phyloP scores from a whole-genome alignment of 2,888 invertebrate species.

The Thumatha senex region DNA sequence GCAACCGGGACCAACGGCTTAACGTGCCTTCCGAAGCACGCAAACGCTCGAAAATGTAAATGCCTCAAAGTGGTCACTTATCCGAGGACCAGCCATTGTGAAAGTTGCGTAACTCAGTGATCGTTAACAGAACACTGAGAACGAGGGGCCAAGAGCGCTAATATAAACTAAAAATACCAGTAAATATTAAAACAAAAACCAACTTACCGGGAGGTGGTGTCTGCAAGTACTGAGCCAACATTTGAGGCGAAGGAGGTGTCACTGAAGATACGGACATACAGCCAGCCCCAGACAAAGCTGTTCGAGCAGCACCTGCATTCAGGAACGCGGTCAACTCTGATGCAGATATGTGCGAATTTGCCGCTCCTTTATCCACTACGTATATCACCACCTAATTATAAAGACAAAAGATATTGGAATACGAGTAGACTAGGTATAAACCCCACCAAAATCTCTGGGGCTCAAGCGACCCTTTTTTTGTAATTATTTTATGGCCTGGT shows the following conservation, averaged over 20 bases:
- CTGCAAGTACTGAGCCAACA: constrained; percentile 93
- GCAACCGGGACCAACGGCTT: too few species aligned
- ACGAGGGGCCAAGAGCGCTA: too few species aligned
- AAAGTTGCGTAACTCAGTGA: too few species aligned
- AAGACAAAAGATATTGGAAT: background rate
- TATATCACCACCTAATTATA: constrained; percentile 62
- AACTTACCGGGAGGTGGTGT: constrained; percentile 88
- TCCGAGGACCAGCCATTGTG: too few species aligned
- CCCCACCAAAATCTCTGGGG: background rate
- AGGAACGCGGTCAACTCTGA: constrained; percentile 88
- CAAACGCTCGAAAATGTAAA: too few species aligned
- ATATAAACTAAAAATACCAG: too few species aligned
- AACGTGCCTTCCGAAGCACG: too few species aligned
- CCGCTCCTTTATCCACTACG: constrained; percentile 76
- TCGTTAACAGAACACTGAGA: too few species aligned
- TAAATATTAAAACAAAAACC: too few species aligned
- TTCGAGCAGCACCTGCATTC: constrained; percentile 87
- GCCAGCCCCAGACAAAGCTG: constrained; percentile 88
- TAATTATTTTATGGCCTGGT: too few species aligned
- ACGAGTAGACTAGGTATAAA: background rate
- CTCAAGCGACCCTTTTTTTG: too few species aligned
- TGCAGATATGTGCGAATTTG: constrained; percentile 88
- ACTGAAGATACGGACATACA: constrained; percentile 88
- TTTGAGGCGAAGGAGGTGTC: constrained; percentile 89
- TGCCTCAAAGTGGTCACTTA: too few species aligned